Base-by-base conservation (phyloP, 2,113 vertebrate genomes). In the Sarotherodon lohbergeri region DNA sequence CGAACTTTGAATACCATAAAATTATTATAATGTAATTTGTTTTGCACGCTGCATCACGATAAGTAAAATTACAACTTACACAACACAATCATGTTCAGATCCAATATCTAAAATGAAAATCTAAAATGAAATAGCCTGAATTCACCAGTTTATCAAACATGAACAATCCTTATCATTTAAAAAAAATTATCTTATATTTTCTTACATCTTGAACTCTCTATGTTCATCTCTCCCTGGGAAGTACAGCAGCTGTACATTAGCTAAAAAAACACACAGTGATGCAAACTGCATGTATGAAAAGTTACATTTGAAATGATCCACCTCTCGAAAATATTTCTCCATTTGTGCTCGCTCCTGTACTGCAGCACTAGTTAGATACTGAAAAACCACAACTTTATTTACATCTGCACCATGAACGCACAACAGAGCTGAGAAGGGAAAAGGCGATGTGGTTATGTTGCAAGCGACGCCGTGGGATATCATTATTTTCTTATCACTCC, bases 31-130 rank as follows among this genome's bases (percentile, higher is more conserved):
- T 71, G 36, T 71, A 0, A 68, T 24, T 2, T 71, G n/a, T 71
- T 71, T 71, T 43, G 39, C 66, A 43, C 0, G n/a, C n/a, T 43
- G n/a, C 39, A 24, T 71, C 39, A 24, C 1, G 5, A 43, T 24
- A 71, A 41, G 63, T 24, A 43, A 71, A 71, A 71, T 41, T 7
- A 41, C 11, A 71, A 43, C n/a, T 71, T 24, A 24, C 0, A 0
- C 24, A 43, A 68, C 36, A 41, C 19, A 66, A 43, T 71, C 66
- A 16, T 43, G 66, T 24, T 43, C 39, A 43, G n/a, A 43, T 43
- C 12, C 66, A 24, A 27, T 24, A 43, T 71, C 66, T 24, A 2
- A 63, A 36, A 36, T 19, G 9, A 63, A 63, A 63, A 19, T 63
- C 59, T 63, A 63, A 63, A 63, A 63, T 0, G 17, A 66, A 39